phyloP scores from a whole-genome alignment of 2,797 vertebrate species.

The Pseudochromis fuscus region DNA sequence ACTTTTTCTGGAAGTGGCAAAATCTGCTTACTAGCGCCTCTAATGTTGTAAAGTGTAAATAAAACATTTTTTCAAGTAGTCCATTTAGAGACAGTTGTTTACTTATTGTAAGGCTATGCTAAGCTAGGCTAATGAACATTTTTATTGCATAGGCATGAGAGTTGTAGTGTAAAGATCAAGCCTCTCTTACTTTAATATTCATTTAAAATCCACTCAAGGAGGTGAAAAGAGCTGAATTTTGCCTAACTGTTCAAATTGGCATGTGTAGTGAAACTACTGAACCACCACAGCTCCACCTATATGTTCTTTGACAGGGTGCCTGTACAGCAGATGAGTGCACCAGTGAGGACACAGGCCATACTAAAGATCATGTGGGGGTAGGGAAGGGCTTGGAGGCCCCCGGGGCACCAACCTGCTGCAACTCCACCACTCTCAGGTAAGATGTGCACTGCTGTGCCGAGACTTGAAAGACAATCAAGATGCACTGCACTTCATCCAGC shows the following conservation, averaged over 20 bases:
- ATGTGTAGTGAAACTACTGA: background rate
- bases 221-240: background rate
- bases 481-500: constrained; percentile 34
- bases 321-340: constrained; percentile 12
- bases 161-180: background rate
- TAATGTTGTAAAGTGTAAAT: too few species aligned
- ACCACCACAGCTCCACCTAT: background rate
- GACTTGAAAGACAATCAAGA: constrained; percentile 68
- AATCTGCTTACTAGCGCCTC: too few species aligned
- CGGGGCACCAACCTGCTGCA: constrained; percentile 57
- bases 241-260: background rate
- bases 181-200: background rate
- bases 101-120: background rate
- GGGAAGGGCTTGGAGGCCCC: constrained; percentile 42
- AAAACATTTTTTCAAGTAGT: too few species aligned
- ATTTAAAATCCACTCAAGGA: too few species aligned
- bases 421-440: constrained; percentile 64
- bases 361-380: constrained; percentile 37
- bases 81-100: background rate
- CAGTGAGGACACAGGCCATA: constrained; percentile 44
- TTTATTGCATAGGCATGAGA: background rate
- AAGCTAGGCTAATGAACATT: background rate
- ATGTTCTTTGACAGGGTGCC: constrained; percentile 24
- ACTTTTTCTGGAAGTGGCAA: too few species aligned
- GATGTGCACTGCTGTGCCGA: constrained; percentile 67